Evolutionary conservation across 2,888 invertebrate genomes (phyloP).

Genomic region (Dynastes grantii): DNA sequence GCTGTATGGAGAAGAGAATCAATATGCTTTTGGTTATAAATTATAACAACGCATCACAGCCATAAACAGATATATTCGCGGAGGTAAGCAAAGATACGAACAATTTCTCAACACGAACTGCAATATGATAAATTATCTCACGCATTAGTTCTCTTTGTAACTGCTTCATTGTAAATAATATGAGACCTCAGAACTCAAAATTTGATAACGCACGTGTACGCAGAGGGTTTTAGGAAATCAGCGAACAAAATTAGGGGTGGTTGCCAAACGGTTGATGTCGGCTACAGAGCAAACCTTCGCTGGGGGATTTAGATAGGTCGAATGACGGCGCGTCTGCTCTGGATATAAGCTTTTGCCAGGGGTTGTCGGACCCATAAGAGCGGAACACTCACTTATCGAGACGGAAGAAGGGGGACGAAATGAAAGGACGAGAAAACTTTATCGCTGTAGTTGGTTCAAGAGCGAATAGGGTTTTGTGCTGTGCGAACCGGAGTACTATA

Average conservation of each 20-base stretch:
- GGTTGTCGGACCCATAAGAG: conserved; percentile 38
- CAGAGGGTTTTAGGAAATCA: conserved; percentile 21
- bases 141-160: not conserved
- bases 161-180: not conserved
- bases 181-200: conserved; percentile 18
- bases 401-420: conserved; percentile 22
- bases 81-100: no score
- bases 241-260: conserved; percentile 25
- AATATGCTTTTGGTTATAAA: no score
- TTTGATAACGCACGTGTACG: conserved; percentile 5
- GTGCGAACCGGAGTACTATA: not conserved
- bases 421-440: conserved; percentile 36
- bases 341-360: conserved; percentile 37
- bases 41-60: no score
- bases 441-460: conserved; percentile 15
- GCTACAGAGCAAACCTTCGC: conserved; percentile 25
- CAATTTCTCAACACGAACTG: no score
- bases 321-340: conserved; percentile 34
- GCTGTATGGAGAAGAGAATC: no score
- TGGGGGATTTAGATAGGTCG: conserved; percentile 38
- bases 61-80: no score
- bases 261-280: conserved; percentile 41
- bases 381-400: conserved; percentile 41
- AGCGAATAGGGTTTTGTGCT: not conserved
- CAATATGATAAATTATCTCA: not conserved